Evolutionary conservation across 2,888 invertebrate genomes (phyloP), one percentile per base, ranked within the genome.

Genomic region (Drosophila rellima): DNA sequence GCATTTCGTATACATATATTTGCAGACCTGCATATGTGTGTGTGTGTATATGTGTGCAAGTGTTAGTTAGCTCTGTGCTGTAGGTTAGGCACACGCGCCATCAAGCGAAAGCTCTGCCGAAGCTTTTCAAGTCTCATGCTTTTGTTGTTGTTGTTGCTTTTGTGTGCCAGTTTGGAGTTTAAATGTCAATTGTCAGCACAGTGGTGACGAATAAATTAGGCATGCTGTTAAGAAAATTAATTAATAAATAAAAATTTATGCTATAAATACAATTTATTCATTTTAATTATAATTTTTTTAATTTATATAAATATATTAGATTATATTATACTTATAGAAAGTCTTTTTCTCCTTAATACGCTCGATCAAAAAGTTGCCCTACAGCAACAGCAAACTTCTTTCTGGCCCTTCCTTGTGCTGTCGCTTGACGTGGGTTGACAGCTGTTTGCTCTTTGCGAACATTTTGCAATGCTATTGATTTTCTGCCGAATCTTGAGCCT

Each of bases 381-480:
- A 37, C 35, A 57, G 39, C 55, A 56, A 40, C 50, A 59, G 57
- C 45, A 52, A 64, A 55, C 23, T 57, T 35, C 20, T 20, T 26
- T 29, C 8, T 5, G 23, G 15, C 31, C 7, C 45, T n/a, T 26
- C 54, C 7, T 23, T n/a, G 57, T 50, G 40, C 56, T 29, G 20
- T 15, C 65, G 29, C 78, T 89, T 89, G 88, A 90, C 87, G 82
- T 82, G 85, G 89, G 82, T 87, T 88, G 88, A 90, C 90, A 90
- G 90, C 90, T 90, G 90, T 90, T 90, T 88, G 71, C 71, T 62
- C 45, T 75, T 60, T 51, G 73, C 57, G 50, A 55, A 52, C 70
- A 72, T 64, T 76, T 81, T 70, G 68, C 62, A 68, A 65, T 48
- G 62, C 66, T 84, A 88, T 88, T 78, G 89, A 90, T 89, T 89